Conservation (phyloP, 2,113 vertebrate species). For the Atractosteus spatula region DNA sequence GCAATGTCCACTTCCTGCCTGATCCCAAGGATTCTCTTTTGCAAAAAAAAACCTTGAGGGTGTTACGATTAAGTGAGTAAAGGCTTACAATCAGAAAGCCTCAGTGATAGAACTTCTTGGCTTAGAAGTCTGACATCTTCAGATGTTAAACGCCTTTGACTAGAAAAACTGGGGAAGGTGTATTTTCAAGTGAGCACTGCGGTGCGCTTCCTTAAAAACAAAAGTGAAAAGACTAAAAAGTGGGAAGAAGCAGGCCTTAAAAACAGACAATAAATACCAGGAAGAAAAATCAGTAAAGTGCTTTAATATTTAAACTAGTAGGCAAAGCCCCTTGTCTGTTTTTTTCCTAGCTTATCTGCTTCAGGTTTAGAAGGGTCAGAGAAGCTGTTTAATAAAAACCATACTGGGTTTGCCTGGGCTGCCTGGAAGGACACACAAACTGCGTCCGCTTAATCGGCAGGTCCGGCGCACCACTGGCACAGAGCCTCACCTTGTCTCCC, state of each 20-base stretch:
- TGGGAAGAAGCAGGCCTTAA: too few relatives aligned
- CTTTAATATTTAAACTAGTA: neutral
- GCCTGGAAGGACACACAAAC: conserved; percentile 15
- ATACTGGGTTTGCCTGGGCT: neutral
- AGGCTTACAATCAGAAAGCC: too few relatives aligned
- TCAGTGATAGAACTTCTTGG: conserved; percentile 4
- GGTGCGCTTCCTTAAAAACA: neutral
- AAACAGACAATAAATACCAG: neutral
- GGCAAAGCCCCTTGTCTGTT: conserved; percentile 8
- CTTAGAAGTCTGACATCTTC: conserved; percentile 19
- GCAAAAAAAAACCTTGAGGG: too few relatives aligned
- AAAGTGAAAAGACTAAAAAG: too few relatives aligned
- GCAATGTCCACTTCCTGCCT: too few relatives aligned
- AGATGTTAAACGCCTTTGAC: too few relatives aligned
- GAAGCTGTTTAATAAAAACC: conserved; percentile 12
- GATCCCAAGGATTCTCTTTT: too few relatives aligned
- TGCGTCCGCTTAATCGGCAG: conserved; percentile 34
- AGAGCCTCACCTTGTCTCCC: conserved; percentile 29
- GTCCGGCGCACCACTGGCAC: conserved; percentile 29
- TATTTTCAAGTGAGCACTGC: neutral
- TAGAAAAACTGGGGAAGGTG: too few relatives aligned
- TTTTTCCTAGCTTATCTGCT: conserved; percentile 9
- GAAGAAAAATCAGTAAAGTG: neutral
- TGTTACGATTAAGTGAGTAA: too few relatives aligned
- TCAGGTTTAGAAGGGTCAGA: conserved; percentile 11